Base-by-base conservation (phyloP, 2,888 invertebrate genomes). In the Tryphoninae sp. region DNA sequence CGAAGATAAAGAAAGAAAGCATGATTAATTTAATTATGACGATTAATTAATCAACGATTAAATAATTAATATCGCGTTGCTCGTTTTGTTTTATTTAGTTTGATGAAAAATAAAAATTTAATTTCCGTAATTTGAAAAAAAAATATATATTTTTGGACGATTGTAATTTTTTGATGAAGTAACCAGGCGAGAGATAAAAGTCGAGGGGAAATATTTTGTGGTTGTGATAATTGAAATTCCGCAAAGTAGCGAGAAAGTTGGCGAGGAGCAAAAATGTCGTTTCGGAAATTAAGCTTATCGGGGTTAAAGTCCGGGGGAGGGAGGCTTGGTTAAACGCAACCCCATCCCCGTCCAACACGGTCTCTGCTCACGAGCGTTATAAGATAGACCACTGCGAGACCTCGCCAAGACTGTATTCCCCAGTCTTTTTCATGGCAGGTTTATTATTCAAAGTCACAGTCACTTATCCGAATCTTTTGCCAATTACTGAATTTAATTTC, bases 401-500 rank as follows among this genome's bases (percentile, higher is more conserved):
- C 33, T 33, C 45, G 58, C 55, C 58, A 42, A 69, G 69, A 22
- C 42, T 69, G 33, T 40, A 69, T 69, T 42, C 58, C 13, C 22
- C 69, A 33, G 40, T 40, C 42, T 69, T 22, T 19, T 69, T 6
- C 40, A 22, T 40, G 55, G 8, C 42, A 19, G 40, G 4, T 33
- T 33, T 40, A 13, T 69, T 40, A 69, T 69, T 69, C 68, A 69
- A 53, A 53, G 19, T 69, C 55, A 69, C 19, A 69, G 40, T 69
- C 58, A 33, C 19, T 22, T 23, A 13, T 64, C 61, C 64, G 40
- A 64, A 64, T 73, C 73, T 65, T 65, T 55, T 45, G 64, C 7
- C 58, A 78, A 72, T 72, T 59, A 65, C 72, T 51, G 72, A 51
- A 78, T 72, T 59, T 58, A 58, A 78, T 71, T 72, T 64, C 51